Evolutionary conservation across 2,888 invertebrate species (phyloP), one percentile per base, ranked within the genome.

Genomic region (Listrodromus nycthemerus): DNA sequence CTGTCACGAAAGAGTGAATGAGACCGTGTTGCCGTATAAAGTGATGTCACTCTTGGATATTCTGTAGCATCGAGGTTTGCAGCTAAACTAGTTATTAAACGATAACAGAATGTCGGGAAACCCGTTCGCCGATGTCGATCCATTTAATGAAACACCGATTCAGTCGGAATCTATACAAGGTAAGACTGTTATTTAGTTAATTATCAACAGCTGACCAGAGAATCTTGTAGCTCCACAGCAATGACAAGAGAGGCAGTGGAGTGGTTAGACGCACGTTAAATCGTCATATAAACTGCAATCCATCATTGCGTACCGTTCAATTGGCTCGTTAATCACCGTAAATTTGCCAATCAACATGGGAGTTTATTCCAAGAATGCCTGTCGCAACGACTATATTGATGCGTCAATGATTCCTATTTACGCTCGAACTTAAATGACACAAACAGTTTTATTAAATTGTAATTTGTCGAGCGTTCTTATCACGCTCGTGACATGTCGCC

Each of bases 61-160:
- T 37, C 37, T 37, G 65, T 33, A 37, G 65, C 21, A n/a, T 65
- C 19, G 21, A 8, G 37, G 19, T n/a, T 19, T 24, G 30, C 24
- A 19, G 16, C 7, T 16, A 61, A 30, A 13, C 6, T 27, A 27
- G 61, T 52, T 65, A 65, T 50, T 37, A 76, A 61, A 76, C 58
- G 37, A 63, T 45, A 58, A 45, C 61, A 88, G 87, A 74, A 92
- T 92, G 91, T 92, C 91, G 69, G 84, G 73, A 52, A 86, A 86
- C 76, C 81, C 88, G 41, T 83, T 87, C 27, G 85, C 81, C 48
- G 89, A 92, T 79, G 89, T 91, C 58, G 92, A 93, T 86, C 92
- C 92, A 24, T 92, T 92, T 86, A 91, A 89, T 80, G 92, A 92
- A 80, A 88, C 89, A 78, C 89, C 91, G 30, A 82, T 92, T 80